These are phyloP conservation scores for Danio tinwini DNA, from an alignment of 2,797 vertebrate species.

Conservation along the genomic window DNA sequence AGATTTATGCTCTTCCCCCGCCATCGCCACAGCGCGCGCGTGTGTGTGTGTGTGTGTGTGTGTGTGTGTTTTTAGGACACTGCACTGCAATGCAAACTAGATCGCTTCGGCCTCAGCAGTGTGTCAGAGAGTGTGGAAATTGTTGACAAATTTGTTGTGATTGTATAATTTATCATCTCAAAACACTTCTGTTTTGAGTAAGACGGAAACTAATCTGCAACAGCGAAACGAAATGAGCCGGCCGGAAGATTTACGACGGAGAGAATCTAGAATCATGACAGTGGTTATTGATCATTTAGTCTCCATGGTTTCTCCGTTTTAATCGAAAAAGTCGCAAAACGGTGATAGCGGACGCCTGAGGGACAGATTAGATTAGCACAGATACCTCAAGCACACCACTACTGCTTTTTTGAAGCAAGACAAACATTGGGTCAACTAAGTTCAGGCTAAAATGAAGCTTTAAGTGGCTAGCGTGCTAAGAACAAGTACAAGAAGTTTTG, in stretches of 20 bases:
- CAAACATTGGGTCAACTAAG: neutral
- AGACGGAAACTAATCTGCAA: slow-evolving; percentile 78
- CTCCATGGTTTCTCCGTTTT: slow-evolving; percentile 70
- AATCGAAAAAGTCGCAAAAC: slow-evolving; percentile 64
- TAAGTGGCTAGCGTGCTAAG: neutral
- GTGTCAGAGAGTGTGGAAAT: slow-evolving; percentile 66
- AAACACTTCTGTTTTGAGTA: slow-evolving; percentile 79
- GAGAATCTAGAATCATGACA: slow-evolving; percentile 62
- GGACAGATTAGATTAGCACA: slow-evolving; percentile 23
- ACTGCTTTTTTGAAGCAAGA: neutral
- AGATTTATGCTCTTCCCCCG: slow-evolving; percentile 41
- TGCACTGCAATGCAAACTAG: slow-evolving; percentile 21
- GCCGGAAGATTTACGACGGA: slow-evolving; percentile 72
- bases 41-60: too few relatives aligned
- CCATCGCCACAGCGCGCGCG: slow-evolving; percentile 4
- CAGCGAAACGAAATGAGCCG: slow-evolving; percentile 73
- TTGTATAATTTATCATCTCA: slow-evolving; percentile 77
- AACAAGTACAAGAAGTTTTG: neutral
- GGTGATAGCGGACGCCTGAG: slow-evolving; percentile 13
- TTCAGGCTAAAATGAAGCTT: slow-evolving; percentile 1
- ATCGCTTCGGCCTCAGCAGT: slow-evolving; percentile 36
- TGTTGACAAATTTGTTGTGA: slow-evolving; percentile 77
- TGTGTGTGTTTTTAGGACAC: slow-evolving; percentile 24
- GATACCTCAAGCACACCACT: slow-evolving; percentile 3
- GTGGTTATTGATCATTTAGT: slow-evolving; percentile 75